Evolutionary conservation across 2,888 invertebrate genomes (phyloP), one percentile per base, ranked within the genome.

Genomic region (Drosophila nr. fundita): DNA sequence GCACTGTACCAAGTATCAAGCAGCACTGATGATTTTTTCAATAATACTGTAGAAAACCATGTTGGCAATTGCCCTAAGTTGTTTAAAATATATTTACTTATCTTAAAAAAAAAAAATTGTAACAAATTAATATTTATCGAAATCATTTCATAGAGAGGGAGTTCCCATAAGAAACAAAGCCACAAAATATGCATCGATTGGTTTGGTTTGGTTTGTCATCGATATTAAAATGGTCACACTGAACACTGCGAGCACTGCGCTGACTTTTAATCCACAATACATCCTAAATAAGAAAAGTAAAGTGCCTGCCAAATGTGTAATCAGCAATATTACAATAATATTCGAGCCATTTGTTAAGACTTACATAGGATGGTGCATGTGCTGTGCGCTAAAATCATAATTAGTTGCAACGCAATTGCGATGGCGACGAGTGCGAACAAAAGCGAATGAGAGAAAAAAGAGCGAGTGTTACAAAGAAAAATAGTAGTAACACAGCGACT

Each of bases 341-440:
- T 10, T 13, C n/a, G 34, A 29, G 5, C 49, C 15, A 36, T 29
- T 68, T 59, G n/a, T 18, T 57, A 50, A 59, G 2, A 53, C 1
- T 38, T 27, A n/a, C 13, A 54, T 42, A 38, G 50, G 32, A n/a
- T 63, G 49, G 61, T 70, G 59, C 36, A 52, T 57, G 68, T 40
- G 18, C 27, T 4, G 60, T 49, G 68, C 27, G 11, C n/a, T 45
- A 55, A 63, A 72, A 69, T 53, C 40, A 62, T 52, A 78, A 74
- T 80, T 76, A 60, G 67, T 64, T 86, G 86, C 88, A 80, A 84
- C 88, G 74, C 75, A 84, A 82, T 79, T 75, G 72, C 73, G 71
- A 83, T 78, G 84, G 76, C 76, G 78, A 87, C 83, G 83, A 87
- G 78, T 81, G 65, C 64, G 63, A 65, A 54, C 34, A 30, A 67